Percentiles rank a stretch among this genome's conserved stretches.
These are phyloP conservation scores for Aleiodes leptofemur DNA, from an alignment of 2,888 invertebrate species.

Conservation along the genomic window DNA sequence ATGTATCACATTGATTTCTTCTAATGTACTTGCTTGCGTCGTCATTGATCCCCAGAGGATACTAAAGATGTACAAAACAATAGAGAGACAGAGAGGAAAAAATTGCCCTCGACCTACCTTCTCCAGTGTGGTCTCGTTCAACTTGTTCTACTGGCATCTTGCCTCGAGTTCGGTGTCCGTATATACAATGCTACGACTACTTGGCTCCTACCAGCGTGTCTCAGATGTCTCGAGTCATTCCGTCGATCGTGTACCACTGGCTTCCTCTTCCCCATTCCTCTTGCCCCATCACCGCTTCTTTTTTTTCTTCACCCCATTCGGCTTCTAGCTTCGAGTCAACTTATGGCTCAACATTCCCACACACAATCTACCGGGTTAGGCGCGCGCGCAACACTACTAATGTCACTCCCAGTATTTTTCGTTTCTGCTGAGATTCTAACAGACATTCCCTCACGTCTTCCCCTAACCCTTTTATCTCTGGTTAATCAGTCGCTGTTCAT, in stretches of 20 bases:
- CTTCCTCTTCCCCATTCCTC: conserved; percentile 15
- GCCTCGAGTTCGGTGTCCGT: not conserved
- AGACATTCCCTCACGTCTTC: conserved; percentile 14
- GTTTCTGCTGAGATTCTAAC: conserved; percentile 20
- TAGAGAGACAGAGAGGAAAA: not conserved
- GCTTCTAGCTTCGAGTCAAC: not conserved
- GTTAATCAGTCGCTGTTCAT: no score
- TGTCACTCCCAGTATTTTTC: conserved; percentile 26
- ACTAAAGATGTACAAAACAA: no score
- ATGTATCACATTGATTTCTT: no score
- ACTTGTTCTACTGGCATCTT: not conserved
- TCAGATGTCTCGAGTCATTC: conserved; percentile 18
- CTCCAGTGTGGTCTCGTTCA: not conserved
- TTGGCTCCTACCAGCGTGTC: not conserved
- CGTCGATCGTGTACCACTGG: conserved; percentile 6
- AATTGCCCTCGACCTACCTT: not conserved
- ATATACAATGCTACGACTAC: not conserved
- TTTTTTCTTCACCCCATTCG: not conserved
- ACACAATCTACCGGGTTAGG: not conserved
- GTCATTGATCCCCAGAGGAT: no score
- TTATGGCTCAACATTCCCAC: not conserved
- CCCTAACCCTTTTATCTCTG: not conserved
- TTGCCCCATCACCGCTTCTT: not conserved
- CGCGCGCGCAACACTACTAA: conserved; percentile 36
- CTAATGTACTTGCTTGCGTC: not conserved